A percentile compares a stretch with the other conserved stretches of the same genome.
Conservation (phyloP, 2,113 vertebrate species). For the Prionailurus viverrinus region DNA sequence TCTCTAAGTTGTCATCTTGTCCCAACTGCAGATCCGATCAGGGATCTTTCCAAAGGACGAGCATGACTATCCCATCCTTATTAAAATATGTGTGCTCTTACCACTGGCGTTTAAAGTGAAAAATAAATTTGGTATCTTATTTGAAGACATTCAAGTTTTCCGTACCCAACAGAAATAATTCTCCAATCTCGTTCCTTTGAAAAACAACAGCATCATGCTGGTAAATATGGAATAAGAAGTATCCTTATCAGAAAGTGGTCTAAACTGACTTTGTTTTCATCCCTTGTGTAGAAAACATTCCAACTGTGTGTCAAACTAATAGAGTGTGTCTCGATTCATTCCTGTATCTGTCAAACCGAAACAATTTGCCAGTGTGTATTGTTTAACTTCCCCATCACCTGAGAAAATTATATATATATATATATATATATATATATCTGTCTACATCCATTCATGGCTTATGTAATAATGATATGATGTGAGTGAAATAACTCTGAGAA, state of each 20-base stretch:
- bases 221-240: neutral
- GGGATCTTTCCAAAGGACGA: neutral
- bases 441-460: neutral
- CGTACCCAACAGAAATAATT: neutral
- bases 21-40: neutral
- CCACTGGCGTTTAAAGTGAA: neutral
- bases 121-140: neutral
- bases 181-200: slow-evolving; percentile 13
- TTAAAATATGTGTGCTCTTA: slow-evolving; percentile 5
- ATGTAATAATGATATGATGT: neutral
- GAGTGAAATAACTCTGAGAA: neutral
- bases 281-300: neutral
- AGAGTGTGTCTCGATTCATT: neutral
- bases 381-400: neutral
- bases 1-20: neutral
- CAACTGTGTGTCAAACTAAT: neutral
- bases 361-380: neutral
- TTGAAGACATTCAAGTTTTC: neutral
- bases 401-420: neutral
- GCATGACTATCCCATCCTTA: neutral
- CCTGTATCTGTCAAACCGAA: neutral
- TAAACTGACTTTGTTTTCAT: neutral
- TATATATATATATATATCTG: neutral
- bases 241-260: neutral
- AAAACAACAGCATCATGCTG: neutral